A percentile compares a stretch with the other conserved stretches of the same genome.
These are phyloP conservation scores for Spheniscus mendiculus DNA, from an alignment of 2,113 vertebrate genomes.

Conservation along the genomic window DNA sequence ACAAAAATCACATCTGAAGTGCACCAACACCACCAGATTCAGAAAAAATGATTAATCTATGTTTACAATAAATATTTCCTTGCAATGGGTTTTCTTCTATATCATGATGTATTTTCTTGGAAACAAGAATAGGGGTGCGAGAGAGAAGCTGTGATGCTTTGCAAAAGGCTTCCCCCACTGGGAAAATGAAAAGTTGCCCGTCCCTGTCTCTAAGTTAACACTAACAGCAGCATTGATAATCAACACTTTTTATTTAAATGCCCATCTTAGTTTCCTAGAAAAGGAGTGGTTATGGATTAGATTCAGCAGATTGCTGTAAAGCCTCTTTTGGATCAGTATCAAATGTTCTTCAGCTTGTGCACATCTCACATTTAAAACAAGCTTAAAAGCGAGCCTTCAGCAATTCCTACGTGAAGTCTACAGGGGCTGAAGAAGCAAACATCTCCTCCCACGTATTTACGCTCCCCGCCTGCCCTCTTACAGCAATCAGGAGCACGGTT, in stretches of 20 bases:
- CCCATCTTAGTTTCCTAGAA: constrained; percentile 18
- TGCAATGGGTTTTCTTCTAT: background rate
- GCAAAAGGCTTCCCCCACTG: background rate
- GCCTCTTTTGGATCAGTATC: constrained; percentile 7
- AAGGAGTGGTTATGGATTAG: constrained; percentile 63
- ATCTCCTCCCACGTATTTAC: background rate
- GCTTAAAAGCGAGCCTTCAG: background rate
- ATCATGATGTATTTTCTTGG: background rate
- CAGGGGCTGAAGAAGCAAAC: background rate
- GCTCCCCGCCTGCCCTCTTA: background rate
- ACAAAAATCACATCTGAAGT: background rate
- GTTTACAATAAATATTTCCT: constrained; percentile 39
- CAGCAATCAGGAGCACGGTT: background rate
- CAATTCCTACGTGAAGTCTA: background rate
- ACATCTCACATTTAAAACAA: background rate
- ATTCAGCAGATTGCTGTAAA: background rate
- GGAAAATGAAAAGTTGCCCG: background rate
- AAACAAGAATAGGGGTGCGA: background rate
- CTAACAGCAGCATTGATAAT: constrained; percentile 32
- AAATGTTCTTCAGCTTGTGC: background rate
- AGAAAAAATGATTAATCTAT: background rate
- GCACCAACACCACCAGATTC: background rate
- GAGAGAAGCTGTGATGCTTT: background rate
- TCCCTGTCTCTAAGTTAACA: background rate
- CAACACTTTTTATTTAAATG: constrained; percentile 9